Conservation (phyloP, 2,797 vertebrate species). For the Sebastes jordani region DNA sequence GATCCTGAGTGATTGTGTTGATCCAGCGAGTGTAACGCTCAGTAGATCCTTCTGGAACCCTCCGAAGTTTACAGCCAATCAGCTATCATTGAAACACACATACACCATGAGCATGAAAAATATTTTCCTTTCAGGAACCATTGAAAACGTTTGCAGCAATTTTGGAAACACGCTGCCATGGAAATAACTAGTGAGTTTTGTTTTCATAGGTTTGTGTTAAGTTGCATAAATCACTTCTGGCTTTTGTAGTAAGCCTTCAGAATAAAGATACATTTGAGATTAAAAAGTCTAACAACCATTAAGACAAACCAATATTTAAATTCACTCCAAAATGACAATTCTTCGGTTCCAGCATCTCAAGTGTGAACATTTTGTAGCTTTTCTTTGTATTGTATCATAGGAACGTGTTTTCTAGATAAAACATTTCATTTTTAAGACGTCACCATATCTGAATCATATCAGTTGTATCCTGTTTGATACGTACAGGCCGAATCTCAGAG, state of each 20-base stretch:
- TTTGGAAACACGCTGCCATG: not conserved
- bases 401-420: not conserved
- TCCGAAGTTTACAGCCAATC: constrained; percentile 88
- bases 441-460: not conserved
- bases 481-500: not conserved
- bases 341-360: too few relatives aligned
- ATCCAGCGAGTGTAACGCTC: constrained; percentile 95
- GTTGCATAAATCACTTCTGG: not conserved
- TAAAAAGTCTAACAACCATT: not conserved
- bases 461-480: not conserved
- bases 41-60: constrained; percentile 88
- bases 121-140: not conserved
- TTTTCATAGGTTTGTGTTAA: not conserved
- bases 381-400: not conserved
- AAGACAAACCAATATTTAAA: not conserved
- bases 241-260: not conserved
- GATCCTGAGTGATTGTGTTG: constrained; percentile 86
- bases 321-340: not conserved
- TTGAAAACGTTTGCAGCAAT: not conserved
- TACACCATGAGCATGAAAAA: not conserved
- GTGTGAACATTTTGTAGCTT: too few relatives aligned
- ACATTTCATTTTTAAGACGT: not conserved
- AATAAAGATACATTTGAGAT: not conserved
- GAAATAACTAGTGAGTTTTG: not conserved
- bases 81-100: constrained; percentile 79